phyloP scores from a whole-genome alignment of 2,797 vertebrate species.

The Hipposideros larvatus region DNA sequence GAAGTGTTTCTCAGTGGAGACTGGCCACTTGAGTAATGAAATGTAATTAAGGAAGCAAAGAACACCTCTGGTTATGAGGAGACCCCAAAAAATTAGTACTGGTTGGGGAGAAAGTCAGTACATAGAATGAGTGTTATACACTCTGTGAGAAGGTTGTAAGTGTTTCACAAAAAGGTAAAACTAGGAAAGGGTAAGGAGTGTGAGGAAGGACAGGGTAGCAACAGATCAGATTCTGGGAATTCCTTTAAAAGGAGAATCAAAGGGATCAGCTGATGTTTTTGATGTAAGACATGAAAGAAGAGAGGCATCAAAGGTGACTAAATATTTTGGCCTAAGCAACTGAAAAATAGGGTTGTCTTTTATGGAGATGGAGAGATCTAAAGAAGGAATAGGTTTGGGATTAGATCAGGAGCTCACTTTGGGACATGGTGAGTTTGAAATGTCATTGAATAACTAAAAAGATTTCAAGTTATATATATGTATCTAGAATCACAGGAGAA shows the following conservation, averaged over 20 bases:
- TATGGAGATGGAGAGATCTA: background rate
- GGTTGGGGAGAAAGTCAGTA: background rate
- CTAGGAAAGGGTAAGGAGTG: background rate
- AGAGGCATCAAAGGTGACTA: background rate
- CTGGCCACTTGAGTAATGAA: background rate
- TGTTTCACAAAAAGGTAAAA: constrained; percentile 15
- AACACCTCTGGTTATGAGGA: background rate
- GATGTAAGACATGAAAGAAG: background rate
- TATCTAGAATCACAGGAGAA: background rate
- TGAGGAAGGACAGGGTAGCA: background rate
- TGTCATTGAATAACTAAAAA: constrained; percentile 14
- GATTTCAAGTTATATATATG: background rate
- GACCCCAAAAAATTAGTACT: background rate
- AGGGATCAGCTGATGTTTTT: background rate
- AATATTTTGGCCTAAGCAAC: background rate
- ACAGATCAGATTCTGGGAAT: background rate
- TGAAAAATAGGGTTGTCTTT: background rate
- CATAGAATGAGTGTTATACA: background rate
- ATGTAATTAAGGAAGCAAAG: background rate
- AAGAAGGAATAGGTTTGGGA: background rate
- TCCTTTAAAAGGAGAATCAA: background rate
- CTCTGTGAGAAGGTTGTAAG: background rate
- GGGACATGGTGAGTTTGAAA: background rate
- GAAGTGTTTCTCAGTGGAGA: background rate
- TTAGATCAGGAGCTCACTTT: background rate